Evolutionary conservation across 2,113 vertebrate genomes (phyloP), one percentile per base, ranked within the genome.

Genomic region (Thermophis baileyi): DNA sequence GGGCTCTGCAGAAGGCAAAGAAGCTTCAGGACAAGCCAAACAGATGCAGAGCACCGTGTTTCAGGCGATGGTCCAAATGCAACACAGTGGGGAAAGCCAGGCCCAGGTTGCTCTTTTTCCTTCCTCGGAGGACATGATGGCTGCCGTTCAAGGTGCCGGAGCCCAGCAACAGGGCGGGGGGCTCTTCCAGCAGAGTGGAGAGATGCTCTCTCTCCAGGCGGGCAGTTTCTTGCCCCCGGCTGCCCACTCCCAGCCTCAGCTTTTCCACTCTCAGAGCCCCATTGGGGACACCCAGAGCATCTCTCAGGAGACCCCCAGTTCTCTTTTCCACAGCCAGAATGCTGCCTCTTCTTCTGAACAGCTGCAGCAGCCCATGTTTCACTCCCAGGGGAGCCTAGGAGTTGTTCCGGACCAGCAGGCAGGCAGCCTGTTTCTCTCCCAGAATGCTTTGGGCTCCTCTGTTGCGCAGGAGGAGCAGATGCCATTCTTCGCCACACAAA

Each of bases 171-270:
- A 49, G 24, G 98, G 98, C 8, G 97, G 97, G n/a, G 95, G 97
- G 25, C 97, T 99, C 30, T 99, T 99, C 96, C 99, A 99, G 92
- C 98, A 99, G 69, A 96, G 98, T 0, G 98, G 97, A 92, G 98
- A 99, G 55, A 98, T 99, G 44, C 98, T 99, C 92, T 98, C 99
- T 0, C 98, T 99, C 95, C 99, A 99, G 95, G 98, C 98, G 0
- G 97, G 98, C 86, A 98, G 97, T 96, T 99, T 99, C 95, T 98
- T 99, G 94, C 99, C 99, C 47, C 99, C 99, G 96, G 96, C 99
- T 24, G 95, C 99, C 87, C 98, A 99, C 94, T 98, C 99, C 27
- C 98, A 99, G 57, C 96, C 98, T 95, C 98, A 97, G 54, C 98
- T 99, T 92, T 99, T 99, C 96, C 99, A 99, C 96, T 98, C 98